A percentile compares a stretch with the other conserved stretches of the same genome.
Evolutionary conservation across 2,888 invertebrate species (phyloP).

Genomic region (Diarsia dahlii): DNA sequence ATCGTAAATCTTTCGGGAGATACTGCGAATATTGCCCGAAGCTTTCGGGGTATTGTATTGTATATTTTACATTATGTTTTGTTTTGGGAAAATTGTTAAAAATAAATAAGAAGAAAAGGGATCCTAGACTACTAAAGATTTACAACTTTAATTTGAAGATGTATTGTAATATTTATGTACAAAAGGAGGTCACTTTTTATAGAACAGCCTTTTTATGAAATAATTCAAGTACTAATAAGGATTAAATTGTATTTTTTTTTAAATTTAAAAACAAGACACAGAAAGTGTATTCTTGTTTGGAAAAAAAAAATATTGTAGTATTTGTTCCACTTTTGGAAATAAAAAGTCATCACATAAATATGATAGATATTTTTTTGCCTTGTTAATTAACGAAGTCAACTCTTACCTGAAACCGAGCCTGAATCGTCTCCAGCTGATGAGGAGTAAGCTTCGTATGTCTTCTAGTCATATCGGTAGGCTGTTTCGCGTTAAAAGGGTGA

Average conservation of each 20-base stretch:
- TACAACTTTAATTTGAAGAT: constrained; percentile 3
- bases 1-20: constrained; percentile 32
- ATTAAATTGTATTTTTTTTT: not conserved
- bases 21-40: constrained; percentile 31
- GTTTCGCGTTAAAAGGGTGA: constrained; percentile 99
- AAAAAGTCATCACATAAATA: too few relatives aligned
- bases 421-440: constrained; percentile 98
- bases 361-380: not conserved
- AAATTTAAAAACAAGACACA: not conserved
- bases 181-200: not conserved
- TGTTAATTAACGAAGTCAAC: not conserved
- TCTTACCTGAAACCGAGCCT: constrained; percentile 97
- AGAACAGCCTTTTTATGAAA: not conserved
- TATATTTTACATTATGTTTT: constrained; percentile 26
- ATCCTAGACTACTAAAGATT: not conserved
- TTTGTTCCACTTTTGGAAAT: not conserved
- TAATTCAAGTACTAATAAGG: not conserved
- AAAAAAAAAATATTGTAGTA: not conserved
- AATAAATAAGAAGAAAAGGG: not conserved
- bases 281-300: not conserved
- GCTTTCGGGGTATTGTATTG: constrained; percentile 27
- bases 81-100: constrained; percentile 11
- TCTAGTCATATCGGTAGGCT: constrained; percentile 99
- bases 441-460: constrained; percentile 98
- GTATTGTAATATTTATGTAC: too few relatives aligned